A percentile compares a stretch with the other conserved stretches of the same genome.
phyloP scores from a whole-genome alignment of 2,888 invertebrate genomes.

The Imbricaverruca yamaguchii region DNA sequence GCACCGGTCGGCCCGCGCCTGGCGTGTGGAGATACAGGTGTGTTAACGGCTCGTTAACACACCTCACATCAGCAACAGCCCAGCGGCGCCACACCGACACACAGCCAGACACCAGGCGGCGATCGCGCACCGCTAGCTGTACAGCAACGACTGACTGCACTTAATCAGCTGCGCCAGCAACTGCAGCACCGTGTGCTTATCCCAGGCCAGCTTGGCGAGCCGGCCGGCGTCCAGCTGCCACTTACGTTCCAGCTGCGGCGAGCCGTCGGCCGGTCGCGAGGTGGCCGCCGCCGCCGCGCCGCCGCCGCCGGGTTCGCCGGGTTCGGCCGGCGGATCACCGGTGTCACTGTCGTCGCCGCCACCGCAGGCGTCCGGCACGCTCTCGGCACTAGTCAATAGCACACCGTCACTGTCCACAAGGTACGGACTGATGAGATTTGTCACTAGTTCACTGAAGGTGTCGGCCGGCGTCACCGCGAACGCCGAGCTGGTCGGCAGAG shows the following conservation, averaged over 20 bases:
- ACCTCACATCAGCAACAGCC: background rate
- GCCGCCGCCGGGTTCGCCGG: background rate
- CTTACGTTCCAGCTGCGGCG: background rate
- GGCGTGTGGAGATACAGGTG: background rate
- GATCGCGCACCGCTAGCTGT: background rate
- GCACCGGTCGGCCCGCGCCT: background rate
- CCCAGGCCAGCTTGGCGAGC: background rate
- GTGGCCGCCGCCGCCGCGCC: background rate
- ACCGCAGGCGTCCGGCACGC: background rate
- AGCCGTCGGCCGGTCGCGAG: background rate
- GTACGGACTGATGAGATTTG: conserved; percentile 12
- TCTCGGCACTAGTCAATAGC: conserved; percentile 12
- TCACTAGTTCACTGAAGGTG: conserved; percentile 17
- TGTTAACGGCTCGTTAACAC: background rate
- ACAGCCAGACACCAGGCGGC: background rate
- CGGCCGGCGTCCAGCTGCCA: background rate
- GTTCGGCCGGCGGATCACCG: background rate
- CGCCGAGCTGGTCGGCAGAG: background rate
- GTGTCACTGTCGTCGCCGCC: background rate
- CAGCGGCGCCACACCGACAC: no score
- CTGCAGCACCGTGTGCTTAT: background rate
- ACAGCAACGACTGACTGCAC: background rate
- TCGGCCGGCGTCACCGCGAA: conserved; percentile 6
- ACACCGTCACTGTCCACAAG: conserved; percentile 19
- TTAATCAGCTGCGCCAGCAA: background rate